phyloP scores from a whole-genome alignment of 1,140 invertebrate species.

The Drosophila ercepeae region DNA sequence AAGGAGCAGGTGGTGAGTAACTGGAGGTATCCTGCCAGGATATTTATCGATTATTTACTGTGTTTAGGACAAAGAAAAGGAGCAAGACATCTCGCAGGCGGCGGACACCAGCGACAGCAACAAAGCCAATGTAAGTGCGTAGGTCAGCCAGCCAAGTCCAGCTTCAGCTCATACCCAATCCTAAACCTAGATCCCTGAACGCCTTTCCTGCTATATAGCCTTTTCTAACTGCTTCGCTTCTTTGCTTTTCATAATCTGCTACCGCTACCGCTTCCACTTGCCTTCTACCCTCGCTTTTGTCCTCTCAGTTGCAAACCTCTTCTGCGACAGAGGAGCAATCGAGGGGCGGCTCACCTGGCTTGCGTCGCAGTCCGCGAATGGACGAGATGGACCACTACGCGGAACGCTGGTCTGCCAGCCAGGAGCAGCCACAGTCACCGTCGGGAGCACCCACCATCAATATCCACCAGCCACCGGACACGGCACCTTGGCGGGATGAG shows the following conservation, averaged over 20 bases:
- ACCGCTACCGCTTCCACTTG: slow-evolving; percentile 12
- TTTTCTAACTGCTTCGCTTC: slow-evolving; percentile 50
- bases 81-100: slow-evolving; percentile 26
- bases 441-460: slow-evolving; percentile 40
- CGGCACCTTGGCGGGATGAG: slow-evolving; percentile 71
- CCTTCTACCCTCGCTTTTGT: slow-evolving; percentile 3
- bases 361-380: slow-evolving; percentile 76
- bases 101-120: slow-evolving; percentile 50
- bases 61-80: slow-evolving; percentile 40
- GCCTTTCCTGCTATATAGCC: neutral
- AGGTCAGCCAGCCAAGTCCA: slow-evolving; percentile 11
- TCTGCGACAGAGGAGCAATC: slow-evolving; percentile 58
- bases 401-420: slow-evolving; percentile 67
- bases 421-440: slow-evolving; percentile 20
- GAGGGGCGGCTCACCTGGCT: slow-evolving; percentile 53
- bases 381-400: slow-evolving; percentile 79
- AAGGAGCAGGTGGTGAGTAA: slow-evolving; percentile 66
- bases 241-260: slow-evolving; percentile 58
- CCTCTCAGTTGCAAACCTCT: slow-evolving; percentile 70
- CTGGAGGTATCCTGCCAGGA: neutral
- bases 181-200: neutral
- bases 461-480: slow-evolving; percentile 59
- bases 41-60: neutral
- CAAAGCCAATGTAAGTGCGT: slow-evolving; percentile 73
- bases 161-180: neutral